Conservation (phyloP, 2,113 vertebrate genomes). For the Lepus americanus region DNA sequence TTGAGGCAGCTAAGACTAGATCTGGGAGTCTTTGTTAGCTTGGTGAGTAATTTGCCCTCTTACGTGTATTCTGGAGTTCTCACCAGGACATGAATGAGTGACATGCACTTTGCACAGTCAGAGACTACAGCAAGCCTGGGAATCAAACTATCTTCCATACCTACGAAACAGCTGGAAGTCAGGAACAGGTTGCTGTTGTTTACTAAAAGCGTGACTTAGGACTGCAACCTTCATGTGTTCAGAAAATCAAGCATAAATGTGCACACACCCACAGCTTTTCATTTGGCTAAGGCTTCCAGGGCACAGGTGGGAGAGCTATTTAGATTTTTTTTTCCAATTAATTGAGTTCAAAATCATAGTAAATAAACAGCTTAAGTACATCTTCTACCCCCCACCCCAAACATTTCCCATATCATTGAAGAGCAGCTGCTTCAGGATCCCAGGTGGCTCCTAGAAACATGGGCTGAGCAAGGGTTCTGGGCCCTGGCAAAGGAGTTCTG, state of each 20-base stretch:
- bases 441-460: not conserved
- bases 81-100: conserved; percentile 74
- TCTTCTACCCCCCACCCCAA: not conserved
- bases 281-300: conserved; percentile 28
- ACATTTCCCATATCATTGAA: conserved; percentile 27
- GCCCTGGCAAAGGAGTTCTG: not conserved
- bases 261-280: conserved; percentile 38
- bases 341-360: conserved; percentile 62
- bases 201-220: not conserved
- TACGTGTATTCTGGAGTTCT: conserved; percentile 73
- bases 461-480: not conserved
- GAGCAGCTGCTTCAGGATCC: conserved; percentile 60
- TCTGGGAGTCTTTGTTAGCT: conserved; percentile 43
- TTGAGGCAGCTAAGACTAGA: not conserved
- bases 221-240: not conserved
- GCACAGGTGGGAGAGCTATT: conserved; percentile 71
- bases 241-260: conserved; percentile 47
- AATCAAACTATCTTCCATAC: conserved; percentile 58
- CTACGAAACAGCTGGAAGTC: conserved; percentile 32
- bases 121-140: conserved; percentile 58
- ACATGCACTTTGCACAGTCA: conserved; percentile 47
- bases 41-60: conserved; percentile 70
- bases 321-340: conserved; percentile 67
- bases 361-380: conserved; percentile 70
- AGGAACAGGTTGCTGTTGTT: conserved; percentile 33